Evolutionary conservation across 2,113 vertebrate species (phyloP), one percentile per base, ranked within the genome.

Genomic region (Cyanoderma ruficeps): DNA sequence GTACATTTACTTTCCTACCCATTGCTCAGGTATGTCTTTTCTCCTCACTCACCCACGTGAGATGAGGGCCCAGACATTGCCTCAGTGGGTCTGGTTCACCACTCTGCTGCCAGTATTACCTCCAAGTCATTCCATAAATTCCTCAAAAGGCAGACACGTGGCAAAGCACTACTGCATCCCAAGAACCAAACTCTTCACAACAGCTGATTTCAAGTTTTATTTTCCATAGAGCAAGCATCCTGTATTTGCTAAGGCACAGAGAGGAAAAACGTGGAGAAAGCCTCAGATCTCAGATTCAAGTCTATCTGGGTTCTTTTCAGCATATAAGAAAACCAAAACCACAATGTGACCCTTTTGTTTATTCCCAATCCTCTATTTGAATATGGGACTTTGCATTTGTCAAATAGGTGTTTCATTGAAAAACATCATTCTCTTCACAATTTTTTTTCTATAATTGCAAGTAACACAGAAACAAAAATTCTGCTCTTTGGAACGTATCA

Each of bases 361-460:
- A 28, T 72, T 88, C 46, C 30, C 39, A 80, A 46, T 25, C 4
- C 7, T 86, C 27, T 35, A 2, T 28, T 65, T 72, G 22, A 69
- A 33, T 56, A 39, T 22, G 4, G 27, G 5, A 49, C 8, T 20
- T 57, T 21, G 5, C 3, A 53, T 14, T 64, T 7, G 15, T 18
- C 14, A 72, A 60, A 53, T 2, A 68, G 2, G 6, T 23, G 3
- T 20, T 89, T 68, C 7, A n/a, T 5, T 53, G 4, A 22, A 71
- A 84, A 90, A 5, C 13, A 18, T 11, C 1, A 0, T 6, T 1
- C 3, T 21, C 19, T 16, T 50, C 5, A 3, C 13, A 83, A 14
- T 27, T 65, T 64, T 57, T 64, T 57, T 5, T 76, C 49, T 53
- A 8, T 19, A 60, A 42, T 11, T 9, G 13, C 2, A 5, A 41